Base-by-base conservation (phyloP, 1,140 invertebrate species). In the Doryteuthis pealeii region DNA sequence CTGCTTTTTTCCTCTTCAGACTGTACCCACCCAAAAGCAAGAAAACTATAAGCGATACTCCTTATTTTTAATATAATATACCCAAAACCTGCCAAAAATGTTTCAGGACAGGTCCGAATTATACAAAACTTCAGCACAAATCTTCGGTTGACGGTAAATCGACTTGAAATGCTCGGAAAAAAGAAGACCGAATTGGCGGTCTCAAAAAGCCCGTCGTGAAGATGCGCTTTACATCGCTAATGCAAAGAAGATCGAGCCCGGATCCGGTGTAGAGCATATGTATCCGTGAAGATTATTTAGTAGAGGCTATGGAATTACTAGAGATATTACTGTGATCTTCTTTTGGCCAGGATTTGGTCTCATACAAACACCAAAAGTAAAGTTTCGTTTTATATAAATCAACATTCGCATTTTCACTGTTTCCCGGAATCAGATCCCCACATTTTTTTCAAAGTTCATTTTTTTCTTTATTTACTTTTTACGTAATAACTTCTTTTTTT, bases 261-360 rank as follows among this genome's bases (percentile, higher is more conserved):
- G 87, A 99, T 99, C 77, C 90, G n/a, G 97, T 54, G 98, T 99
- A 0, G 98, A 99, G 87, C 95, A 99, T 77, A 99, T 99, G 68
- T n/a, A 98, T 99, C 74, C 92, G 98, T 32, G 98, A 99, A 90
- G 98, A 99, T 89, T 99, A 99, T 87, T 91, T 99, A 88, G 97
- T 99, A 0, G 98, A 99, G 89, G 97, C 97, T 0, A 97, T 99
- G 94, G 98, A 99, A 91, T 91, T 99, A 67, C 91, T 99, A 2
- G 98, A 99, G 90, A 99, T 99, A 96, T n/a, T 99, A 97, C 86
- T 99, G 97, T 89, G 98, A 99, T 90, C 88, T 99, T 30, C 87
- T 99, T n/a, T 88, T 99, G 26, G 97, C 98, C 2, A 91, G 97
- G n/a, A 85, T 99, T 99, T 90, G 98, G 98, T 22, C 90, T 99